These are phyloP conservation scores for Himantopus leucocephalus DNA, from an alignment of 2,113 vertebrate species.

Conservation along the genomic window DNA sequence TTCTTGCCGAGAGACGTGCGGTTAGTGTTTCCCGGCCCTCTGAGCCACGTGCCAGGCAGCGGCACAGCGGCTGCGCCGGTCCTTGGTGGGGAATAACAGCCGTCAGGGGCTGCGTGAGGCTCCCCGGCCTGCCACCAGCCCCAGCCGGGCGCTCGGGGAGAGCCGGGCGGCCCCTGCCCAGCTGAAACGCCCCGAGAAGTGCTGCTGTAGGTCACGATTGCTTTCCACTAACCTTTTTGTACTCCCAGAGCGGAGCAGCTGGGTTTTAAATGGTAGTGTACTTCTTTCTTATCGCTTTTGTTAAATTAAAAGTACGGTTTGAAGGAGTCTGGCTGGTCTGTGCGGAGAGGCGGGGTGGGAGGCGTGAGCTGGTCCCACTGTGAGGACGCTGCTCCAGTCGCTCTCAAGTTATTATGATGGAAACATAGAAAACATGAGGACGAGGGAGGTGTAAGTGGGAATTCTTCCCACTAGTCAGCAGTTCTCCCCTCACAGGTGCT, in stretches of 20 bases:
- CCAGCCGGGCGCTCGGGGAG: background rate
- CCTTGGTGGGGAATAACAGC: background rate
- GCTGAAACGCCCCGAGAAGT: background rate
- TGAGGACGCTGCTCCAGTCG: fast-evolving
- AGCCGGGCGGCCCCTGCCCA: background rate
- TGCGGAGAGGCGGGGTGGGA: background rate
- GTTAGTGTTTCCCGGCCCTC: background rate
- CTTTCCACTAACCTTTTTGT: background rate
- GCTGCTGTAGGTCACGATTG: background rate
- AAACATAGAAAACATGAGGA: background rate
- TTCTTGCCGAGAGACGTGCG: fast-evolving
- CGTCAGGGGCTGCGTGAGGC: fast-evolving
- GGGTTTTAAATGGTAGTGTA: background rate
- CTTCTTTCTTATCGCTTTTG: background rate
- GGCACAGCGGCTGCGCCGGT: fast-evolving
- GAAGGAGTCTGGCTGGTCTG: background rate
- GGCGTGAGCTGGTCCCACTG: fast-evolving
- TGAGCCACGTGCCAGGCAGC: fast-evolving
- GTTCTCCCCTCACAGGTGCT: background rate
- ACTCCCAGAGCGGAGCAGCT: background rate
- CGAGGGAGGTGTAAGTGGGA: background rate
- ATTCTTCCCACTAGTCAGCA: no score
- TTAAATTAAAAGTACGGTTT: background rate
- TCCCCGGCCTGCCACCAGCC: background rate
- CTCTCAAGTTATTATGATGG: background rate